These are phyloP conservation scores for Trichoplusia ni DNA, from an alignment of 1,140 invertebrate species.

Conservation along the genomic window DNA sequence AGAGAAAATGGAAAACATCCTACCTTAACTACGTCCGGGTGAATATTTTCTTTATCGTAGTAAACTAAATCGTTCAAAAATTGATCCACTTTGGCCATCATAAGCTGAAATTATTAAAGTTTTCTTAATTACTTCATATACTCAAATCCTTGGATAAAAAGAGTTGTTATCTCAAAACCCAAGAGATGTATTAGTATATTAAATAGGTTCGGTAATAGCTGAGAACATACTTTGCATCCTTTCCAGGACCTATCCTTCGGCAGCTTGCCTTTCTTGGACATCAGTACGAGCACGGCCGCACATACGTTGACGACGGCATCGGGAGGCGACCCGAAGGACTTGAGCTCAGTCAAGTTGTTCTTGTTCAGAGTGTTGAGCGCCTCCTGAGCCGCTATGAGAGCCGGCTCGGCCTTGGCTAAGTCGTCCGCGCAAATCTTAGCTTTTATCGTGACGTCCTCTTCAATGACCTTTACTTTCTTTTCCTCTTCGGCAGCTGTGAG, in stretches of 20 bases:
- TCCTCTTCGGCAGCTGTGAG: conserved; percentile 89
- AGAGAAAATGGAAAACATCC: conserved; percentile 3
- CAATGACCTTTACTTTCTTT: conserved; percentile 93
- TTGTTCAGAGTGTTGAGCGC: conserved; percentile 97
- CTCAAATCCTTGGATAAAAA: neutral
- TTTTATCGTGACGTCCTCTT: conserved; percentile 92
- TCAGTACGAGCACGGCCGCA: conserved; percentile 93
- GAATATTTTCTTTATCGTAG: conserved; percentile 97
- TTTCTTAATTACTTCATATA: no score
- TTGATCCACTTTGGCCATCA: conserved; percentile 87
- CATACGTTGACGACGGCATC: conserved; percentile 92
- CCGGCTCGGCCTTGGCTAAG: conserved; percentile 94
- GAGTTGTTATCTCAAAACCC: neutral
- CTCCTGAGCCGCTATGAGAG: conserved; percentile 92
- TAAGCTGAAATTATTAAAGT: conserved; percentile 66
- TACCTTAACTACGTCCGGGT: conserved; percentile 91
- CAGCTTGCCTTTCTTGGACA: conserved; percentile 92
- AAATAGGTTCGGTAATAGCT: neutral
- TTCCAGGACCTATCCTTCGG: conserved; percentile 97
- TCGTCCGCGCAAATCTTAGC: conserved; percentile 94
- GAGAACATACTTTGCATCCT: conserved; percentile 86
- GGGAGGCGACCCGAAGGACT: conserved; percentile 94
- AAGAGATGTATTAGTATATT: neutral
- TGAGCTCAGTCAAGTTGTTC: conserved; percentile 96
- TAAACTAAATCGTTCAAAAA: conserved; percentile 93